Evolutionary conservation across 2,797 vertebrate species (phyloP).

Genomic region (Pempheris klunzingeri): DNA sequence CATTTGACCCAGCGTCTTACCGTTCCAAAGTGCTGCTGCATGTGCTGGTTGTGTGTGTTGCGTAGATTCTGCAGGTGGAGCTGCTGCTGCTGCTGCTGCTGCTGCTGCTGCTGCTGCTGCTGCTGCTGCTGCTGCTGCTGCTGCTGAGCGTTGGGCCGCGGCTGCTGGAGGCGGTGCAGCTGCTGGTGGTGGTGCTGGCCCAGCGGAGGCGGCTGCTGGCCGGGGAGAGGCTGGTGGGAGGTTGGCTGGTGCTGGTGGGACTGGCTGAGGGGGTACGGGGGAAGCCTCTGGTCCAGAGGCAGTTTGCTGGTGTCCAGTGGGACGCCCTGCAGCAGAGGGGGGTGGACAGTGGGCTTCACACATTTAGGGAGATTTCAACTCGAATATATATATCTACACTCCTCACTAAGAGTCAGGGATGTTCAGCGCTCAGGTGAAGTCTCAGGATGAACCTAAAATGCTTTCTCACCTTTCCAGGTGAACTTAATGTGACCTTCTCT

Average conservation of each 20-base stretch:
- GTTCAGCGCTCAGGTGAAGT: too few species aligned
- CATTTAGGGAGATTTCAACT: too few species aligned
- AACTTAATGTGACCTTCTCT: too few species aligned
- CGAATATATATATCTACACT: too few species aligned
- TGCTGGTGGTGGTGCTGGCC: slow-evolving; percentile 73
- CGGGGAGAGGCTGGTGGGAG: slow-evolving; percentile 52
- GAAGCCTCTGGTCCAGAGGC: slow-evolving; percentile 90
- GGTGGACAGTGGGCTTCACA: too few species aligned
- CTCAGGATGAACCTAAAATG: too few species aligned
- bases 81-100: slow-evolving; percentile 64
- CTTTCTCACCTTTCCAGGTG: too few species aligned
- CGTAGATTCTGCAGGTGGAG: slow-evolving; percentile 82
- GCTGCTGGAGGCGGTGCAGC: slow-evolving; percentile 70
- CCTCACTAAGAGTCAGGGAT: too few species aligned
- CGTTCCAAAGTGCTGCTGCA: slow-evolving; percentile 73
- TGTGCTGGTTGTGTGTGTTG: slow-evolving; percentile 75
- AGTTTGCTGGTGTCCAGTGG: slow-evolving; percentile 93
- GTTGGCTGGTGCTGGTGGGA: slow-evolving; percentile 73
- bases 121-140: slow-evolving; percentile 45
- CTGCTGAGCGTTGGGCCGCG: slow-evolving; percentile 56
- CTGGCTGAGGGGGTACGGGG: slow-evolving; percentile 88
- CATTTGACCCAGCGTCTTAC: slow-evolving; percentile 26
- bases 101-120: slow-evolving; percentile 52
- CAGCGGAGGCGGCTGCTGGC: slow-evolving; percentile 64
- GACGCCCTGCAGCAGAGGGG: slow-evolving; percentile 85